Evolutionary conservation across 2,797 vertebrate species (phyloP), one percentile per base, ranked within the genome.

Genomic region (Anisognathus igniventris): DNA sequence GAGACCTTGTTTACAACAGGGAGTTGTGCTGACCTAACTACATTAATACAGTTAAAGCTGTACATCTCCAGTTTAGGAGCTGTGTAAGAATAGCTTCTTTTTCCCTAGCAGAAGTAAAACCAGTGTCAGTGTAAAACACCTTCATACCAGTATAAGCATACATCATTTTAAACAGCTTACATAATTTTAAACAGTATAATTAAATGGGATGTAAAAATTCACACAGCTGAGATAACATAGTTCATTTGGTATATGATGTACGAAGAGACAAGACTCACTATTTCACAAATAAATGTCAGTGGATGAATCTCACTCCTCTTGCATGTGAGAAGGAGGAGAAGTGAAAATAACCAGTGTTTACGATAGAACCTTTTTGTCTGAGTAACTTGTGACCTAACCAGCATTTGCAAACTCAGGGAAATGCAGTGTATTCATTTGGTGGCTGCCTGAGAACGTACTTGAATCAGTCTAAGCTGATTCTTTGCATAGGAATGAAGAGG

Each of bases 381-480:
- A 83, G 65, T 42, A 92, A 86, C 92, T 88, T 88, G 75, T 88
- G 89, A 94, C 75, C 65, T 70, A 88, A 83, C 42, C 56, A 92
- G 51, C 62, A 84, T 72, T 94, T 95, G 88, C 88, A 90, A 88
- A 50, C 48, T 76, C 80, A 84, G 70, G 58, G 72, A 95, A 95
- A 96, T 54, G 75, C 47, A 80, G 51, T 27, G 75, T n/a, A 86
- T 90, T 95, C 79, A 71, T 72, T 28, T 67, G 62, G 71, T 0
- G 1, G 42, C 84, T 83, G 78, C 81, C 84, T 86, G 78, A 35
- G 81, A 51, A 95, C 90, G 66, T 64, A 76, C 42, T 89, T 74
- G 42, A 87, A 83, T 87, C 78, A 61, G 65, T 61, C 75, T 87
- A 91, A 95, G 58, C 57, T 40, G 67, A 89, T 79, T 71, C 74